phyloP scores from a whole-genome alignment of 2,797 vertebrate genomes.

The Brachymystax lenok region DNA sequence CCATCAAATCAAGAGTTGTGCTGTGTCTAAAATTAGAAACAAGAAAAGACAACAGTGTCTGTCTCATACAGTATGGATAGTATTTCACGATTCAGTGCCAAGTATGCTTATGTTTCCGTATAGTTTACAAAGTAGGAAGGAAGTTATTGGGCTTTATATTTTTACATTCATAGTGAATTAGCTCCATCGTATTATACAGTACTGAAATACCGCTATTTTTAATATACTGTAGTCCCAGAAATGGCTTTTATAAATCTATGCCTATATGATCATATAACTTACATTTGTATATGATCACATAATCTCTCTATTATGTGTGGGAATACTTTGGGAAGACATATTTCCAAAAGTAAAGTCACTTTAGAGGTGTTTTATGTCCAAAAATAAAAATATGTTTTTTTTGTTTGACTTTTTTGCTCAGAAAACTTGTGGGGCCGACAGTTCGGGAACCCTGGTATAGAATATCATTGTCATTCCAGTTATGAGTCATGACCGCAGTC shows the following conservation, averaged over 20 bases:
- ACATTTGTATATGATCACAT: too few species aligned
- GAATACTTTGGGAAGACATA: slow-evolving; percentile 11
- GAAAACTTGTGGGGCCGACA: too few species aligned
- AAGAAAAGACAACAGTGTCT: background rate
- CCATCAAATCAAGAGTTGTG: slow-evolving; percentile 27
- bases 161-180: background rate
- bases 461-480: too few species aligned
- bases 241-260: background rate
- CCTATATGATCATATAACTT: background rate
- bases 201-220: too few species aligned
- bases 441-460: too few species aligned
- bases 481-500: too few species aligned
- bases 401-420: too few species aligned
- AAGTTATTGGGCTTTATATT: background rate
- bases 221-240: background rate
- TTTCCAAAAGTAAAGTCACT: background rate
- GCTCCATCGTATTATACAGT: background rate
- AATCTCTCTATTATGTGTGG: too few species aligned
- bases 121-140: background rate
- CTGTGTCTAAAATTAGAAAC: slow-evolving; percentile 9
- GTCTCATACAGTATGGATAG: background rate
- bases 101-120: background rate
- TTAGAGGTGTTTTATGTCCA: too few species aligned
- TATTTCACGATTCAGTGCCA: background rate
- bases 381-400: too few species aligned